These are phyloP conservation scores for Autographa pulchrina DNA, from an alignment of 2,888 invertebrate species.

Conservation along the genomic window DNA sequence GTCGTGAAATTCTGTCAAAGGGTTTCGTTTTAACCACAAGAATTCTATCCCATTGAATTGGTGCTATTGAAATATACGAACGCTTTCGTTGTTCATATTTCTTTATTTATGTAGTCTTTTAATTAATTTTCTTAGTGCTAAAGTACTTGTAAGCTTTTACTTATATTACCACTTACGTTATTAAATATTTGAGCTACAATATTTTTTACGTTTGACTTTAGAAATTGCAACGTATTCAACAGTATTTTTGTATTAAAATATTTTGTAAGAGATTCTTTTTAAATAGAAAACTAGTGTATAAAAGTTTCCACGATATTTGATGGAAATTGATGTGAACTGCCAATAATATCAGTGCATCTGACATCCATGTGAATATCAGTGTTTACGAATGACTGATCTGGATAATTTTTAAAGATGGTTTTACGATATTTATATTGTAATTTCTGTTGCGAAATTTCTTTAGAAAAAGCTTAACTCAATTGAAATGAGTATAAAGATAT, in stretches of 20 bases:
- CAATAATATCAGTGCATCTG: not conserved
- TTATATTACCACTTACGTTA: constrained; percentile 15
- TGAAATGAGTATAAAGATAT: not conserved
- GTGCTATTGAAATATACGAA: not conserved
- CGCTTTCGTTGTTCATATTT: not conserved
- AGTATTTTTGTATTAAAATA: constrained; percentile 3
- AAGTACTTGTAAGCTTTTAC: constrained; percentile 29
- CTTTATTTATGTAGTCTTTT: not conserved
- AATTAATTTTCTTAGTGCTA: not conserved
- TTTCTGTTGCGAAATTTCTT: not conserved
- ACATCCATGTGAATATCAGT: not conserved
- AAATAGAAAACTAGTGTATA: not conserved
- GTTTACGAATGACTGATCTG: not conserved
- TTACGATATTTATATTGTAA: not conserved
- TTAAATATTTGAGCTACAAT: constrained; percentile 10
- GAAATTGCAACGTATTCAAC: not conserved
- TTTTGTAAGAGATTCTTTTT: not conserved
- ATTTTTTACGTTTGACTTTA: not conserved
- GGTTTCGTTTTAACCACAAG: not conserved
- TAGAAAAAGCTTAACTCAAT: not conserved
- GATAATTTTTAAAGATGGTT: constrained; percentile 18
- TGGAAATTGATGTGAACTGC: not conserved
- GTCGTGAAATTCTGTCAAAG: constrained; percentile 10
- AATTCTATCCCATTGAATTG: not conserved
- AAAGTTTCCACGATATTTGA: constrained; percentile 10